Base-by-base conservation (phyloP, 1,140 invertebrate genomes). In the Drosophila pallidifrons region DNA sequence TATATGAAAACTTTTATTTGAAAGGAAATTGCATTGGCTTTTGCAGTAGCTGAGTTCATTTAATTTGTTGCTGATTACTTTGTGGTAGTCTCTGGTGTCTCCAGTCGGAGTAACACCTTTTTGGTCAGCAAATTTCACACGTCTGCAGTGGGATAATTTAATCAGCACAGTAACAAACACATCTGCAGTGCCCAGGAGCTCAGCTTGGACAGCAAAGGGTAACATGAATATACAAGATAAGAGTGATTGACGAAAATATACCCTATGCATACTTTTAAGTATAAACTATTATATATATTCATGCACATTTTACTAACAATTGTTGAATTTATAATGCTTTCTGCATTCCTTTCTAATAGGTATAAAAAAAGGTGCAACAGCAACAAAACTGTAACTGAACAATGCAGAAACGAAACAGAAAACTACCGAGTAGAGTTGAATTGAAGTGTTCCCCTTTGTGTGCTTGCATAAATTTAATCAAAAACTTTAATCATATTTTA, bases 401-500 rank as follows among this genome's bases (percentile, higher is more conserved):
- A 72, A 32, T 35, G 47, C 43, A 51, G 30, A 51, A 35, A 47
- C 30, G 49, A 20, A 54, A 35, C 32, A 15, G 28, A 55, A 43
- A 13, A 8, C 3, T n/a, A 35, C 59, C 35, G 49, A 55, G 28
- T 32, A 28, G 43, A 35, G 52, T n/a, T 35, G 55, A 46, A 59
- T 43, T 35, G 54, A 49, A 43, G 51, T 51, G 59, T 41, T 74
- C 52, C 81, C 66, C 69, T 70, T 52, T 75, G 82, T 81, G 83
- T 76, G 83, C 75, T 76, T 77, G 86, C 86, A 89, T 89, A 89
- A 89, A 89, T 89, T 89, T 89, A 89, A 89, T 89, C 85, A 89
- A 90, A 89, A 89, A 89, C 85, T 89, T 89, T 89, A 89, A 89
- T 89, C 85, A 89, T 89, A 89, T 90, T 89, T 89, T 89, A 89